Evolutionary conservation across 1,140 invertebrate species (phyloP), one percentile per base, ranked within the genome.

Genomic region (Microplitis demolitor): DNA sequence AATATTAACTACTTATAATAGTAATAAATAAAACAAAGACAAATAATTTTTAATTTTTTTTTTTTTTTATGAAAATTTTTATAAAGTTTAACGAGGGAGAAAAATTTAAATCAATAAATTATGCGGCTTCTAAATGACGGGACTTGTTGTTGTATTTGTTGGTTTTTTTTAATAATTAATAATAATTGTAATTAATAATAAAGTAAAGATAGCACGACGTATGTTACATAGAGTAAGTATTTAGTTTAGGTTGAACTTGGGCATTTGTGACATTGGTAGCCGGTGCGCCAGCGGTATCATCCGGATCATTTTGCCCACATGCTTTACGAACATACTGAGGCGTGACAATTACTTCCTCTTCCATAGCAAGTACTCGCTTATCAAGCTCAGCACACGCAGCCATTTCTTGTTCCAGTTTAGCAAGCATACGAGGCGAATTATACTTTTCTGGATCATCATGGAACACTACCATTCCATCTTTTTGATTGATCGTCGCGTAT

Each of bases 401-500:
- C 91, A 98, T 95, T 90, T 98, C 91, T 79, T 94, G 91, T 88
- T 98, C 95, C 58, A 98, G 84, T 63, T 93, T 91, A 74, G 93
- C 91, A 75, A 98, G 89, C 89, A 97, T 97, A 72, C 90, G 89
- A 0, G 95, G 93, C 69, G 94, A 95, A 77, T 97, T 94, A 83
- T 96, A 98, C 83, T 97, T 97, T 84, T 98, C 96, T 37, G 97
- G 96, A 88, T 96, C 96, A 84, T 98, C 97, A 75, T 96, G 92
- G 83, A 99, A 99, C 33, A 96, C 89, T 13, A 99, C 97, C 97
- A 98, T 99, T 9, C 97, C 97, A 88, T 98, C 97, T 86, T 97
- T 97, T 87, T 98, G 96, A 88, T 98, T 98, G 66, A 99, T 98
- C 74, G 94, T 95, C 0, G 97, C 97, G 90, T 94, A 98, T 76